Percentiles rank a stretch among this genome's conserved stretches.
These are phyloP conservation scores for Eulemur rufifrons DNA, from an alignment of 2,113 vertebrate genomes.

Conservation along the genomic window DNA sequence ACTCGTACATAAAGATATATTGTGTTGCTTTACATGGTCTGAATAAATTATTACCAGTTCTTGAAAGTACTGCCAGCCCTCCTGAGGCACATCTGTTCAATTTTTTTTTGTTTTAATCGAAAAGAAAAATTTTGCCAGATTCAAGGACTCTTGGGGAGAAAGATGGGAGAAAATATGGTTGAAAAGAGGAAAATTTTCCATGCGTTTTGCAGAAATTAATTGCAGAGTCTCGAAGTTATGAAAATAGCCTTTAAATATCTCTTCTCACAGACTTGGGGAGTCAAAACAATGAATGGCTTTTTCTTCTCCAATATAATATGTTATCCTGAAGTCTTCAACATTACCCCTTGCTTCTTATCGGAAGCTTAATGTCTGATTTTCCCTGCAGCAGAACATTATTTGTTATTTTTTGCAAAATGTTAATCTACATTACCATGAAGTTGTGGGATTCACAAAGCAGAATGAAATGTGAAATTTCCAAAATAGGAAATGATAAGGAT, in stretches of 20 bases:
- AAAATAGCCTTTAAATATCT: slow-evolving; percentile 62
- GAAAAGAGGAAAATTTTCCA: slow-evolving; percentile 49
- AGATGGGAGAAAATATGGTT: background rate
- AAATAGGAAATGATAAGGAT: slow-evolving; percentile 21
- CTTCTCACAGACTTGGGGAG: slow-evolving; percentile 30
- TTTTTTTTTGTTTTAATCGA: slow-evolving; percentile 63
- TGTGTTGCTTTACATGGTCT: background rate
- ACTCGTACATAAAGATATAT: background rate
- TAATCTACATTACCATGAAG: slow-evolving; percentile 8
- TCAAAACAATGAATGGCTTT: slow-evolving; percentile 35
- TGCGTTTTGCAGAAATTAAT: slow-evolving; percentile 68
- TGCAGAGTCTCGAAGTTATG: slow-evolving; percentile 42
- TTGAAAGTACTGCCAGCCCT: slow-evolving; percentile 30
- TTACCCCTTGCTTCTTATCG: slow-evolving; percentile 30
- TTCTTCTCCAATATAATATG: slow-evolving; percentile 45
- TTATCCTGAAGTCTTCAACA: slow-evolving; percentile 21
- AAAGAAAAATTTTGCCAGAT: slow-evolving; percentile 64
- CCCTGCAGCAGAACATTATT: slow-evolving; percentile 39
- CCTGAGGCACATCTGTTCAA: slow-evolving; percentile 6
- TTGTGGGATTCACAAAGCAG: background rate
- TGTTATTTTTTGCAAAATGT: slow-evolving; percentile 7
- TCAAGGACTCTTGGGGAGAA: slow-evolving; percentile 31
- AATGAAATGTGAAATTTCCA: slow-evolving; percentile 41
- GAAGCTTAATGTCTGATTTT: slow-evolving; percentile 46
- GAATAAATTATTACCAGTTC: slow-evolving; percentile 43